These are phyloP conservation scores for Sepioteuthis lessoniana DNA, from an alignment of 2,888 invertebrate genomes.

Conservation along the genomic window DNA sequence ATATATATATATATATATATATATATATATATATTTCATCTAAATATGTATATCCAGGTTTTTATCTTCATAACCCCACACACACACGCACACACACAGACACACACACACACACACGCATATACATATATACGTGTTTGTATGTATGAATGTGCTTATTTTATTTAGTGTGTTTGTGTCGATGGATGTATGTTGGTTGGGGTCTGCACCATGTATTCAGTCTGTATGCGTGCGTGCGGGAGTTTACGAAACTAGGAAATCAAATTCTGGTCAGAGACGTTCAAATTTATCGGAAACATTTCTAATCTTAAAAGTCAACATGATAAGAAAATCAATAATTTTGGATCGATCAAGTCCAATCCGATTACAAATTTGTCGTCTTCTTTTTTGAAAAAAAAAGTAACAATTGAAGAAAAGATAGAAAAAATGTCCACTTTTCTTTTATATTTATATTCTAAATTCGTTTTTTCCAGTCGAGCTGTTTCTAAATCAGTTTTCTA, in stretches of 20 bases:
- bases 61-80: too few relatives aligned
- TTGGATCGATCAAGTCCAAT: not conserved
- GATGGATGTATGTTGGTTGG: too few relatives aligned
- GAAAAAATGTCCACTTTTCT: not conserved
- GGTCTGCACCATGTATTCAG: too few relatives aligned
- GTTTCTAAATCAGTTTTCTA: not conserved
- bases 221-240: not conserved
- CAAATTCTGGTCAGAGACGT: not conserved
- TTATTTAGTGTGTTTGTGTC: too few relatives aligned
- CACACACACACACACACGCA: too few relatives aligned
- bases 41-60: too few relatives aligned
- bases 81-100: too few relatives aligned
- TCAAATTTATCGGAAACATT: not conserved
- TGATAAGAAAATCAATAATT: slow-evolving; percentile 1
- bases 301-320: slow-evolving; percentile 14
- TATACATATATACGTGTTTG: too few relatives aligned
- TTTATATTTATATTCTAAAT: not conserved
- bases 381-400: not conserved
- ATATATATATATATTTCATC: too few relatives aligned
- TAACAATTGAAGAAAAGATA: not conserved
- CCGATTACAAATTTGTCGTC: not conserved
- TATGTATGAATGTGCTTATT: too few relatives aligned
- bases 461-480: not conserved
- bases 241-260: too few relatives aligned
- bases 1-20: too few relatives aligned